These are phyloP conservation scores for Anabas testudineus DNA, from an alignment of 2,797 vertebrate genomes.

Conservation along the genomic window DNA sequence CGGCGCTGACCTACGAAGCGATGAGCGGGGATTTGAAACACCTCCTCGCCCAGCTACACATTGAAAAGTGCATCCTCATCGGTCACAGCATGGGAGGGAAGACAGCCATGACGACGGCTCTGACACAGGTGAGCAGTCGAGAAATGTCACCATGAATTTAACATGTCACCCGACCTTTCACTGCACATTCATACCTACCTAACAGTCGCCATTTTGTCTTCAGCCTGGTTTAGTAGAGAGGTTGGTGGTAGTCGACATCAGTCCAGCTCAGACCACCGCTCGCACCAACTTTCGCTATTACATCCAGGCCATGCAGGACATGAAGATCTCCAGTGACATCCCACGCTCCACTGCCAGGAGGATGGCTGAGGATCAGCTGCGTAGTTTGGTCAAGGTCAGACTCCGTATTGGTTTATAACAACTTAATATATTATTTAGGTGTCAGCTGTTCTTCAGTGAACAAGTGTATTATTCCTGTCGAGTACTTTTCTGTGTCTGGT, in stretches of 20 bases:
- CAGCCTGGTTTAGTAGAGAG: constrained; percentile 92
- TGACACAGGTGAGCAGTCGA: constrained; percentile 85
- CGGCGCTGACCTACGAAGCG: constrained; percentile 88
- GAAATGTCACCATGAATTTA: constrained; percentile 37
- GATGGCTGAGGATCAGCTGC: constrained; percentile 90
- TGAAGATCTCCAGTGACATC: constrained; percentile 86
- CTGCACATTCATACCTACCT: neutral
- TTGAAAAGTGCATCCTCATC: constrained; percentile 90
- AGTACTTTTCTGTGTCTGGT: neutral
- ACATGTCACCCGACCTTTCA: constrained; percentile 15
- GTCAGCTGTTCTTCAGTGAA: too few relatives aligned
- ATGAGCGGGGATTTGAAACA: constrained; percentile 91
- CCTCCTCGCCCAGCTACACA: constrained; percentile 87
- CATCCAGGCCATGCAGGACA: constrained; percentile 88
- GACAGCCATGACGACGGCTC: constrained; percentile 91
- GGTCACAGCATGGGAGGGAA: constrained; percentile 99
- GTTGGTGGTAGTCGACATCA: constrained; percentile 92
- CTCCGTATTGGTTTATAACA: neutral
- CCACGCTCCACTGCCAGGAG: constrained; percentile 90
- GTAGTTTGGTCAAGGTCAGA: constrained; percentile 85
- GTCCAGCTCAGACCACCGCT: constrained; percentile 77
- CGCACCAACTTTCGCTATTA: constrained; percentile 85
- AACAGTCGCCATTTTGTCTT: too few relatives aligned
- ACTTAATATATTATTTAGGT: too few relatives aligned
- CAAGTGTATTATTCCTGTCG: neutral